These are phyloP conservation scores for Drosophila equinoxialis DNA, from an alignment of 1,140 invertebrate species.

Conservation along the genomic window DNA sequence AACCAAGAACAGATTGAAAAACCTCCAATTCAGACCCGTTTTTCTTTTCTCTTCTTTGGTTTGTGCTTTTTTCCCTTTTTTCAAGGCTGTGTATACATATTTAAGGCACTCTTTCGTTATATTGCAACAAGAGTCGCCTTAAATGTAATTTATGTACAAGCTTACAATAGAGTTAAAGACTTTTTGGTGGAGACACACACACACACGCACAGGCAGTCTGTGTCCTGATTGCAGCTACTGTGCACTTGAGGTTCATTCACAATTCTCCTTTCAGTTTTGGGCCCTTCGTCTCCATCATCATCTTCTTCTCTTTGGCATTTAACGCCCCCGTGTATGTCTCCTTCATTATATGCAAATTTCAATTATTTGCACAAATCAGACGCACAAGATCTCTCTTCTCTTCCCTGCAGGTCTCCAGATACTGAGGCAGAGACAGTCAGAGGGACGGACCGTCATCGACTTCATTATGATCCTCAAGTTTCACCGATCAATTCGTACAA, in stretches of 20 bases:
- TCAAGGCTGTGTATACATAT: conserved; percentile 52
- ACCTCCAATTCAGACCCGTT: conserved; percentile 47
- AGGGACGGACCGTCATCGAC: conserved; percentile 44
- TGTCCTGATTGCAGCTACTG: conserved; percentile 76
- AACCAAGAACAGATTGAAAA: conserved; percentile 38
- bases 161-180: conserved; percentile 61
- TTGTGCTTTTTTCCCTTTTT: conserved; percentile 8
- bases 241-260: conserved; percentile 48
- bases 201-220: conserved; percentile 11
- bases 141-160: conserved; percentile 75
- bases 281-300: not conserved
- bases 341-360: conserved; percentile 81
- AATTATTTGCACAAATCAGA: conserved; percentile 81
- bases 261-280: not conserved
- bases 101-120: conserved; percentile 16
- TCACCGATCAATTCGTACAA: conserved; percentile 42
- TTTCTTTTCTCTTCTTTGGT: conserved; percentile 38
- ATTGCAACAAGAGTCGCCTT: conserved; percentile 56
- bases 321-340: conserved; percentile 43
- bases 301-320: conserved; percentile 21
- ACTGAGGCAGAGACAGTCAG: conserved; percentile 9
- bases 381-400: conserved; percentile 61
- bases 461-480: conserved; percentile 27
- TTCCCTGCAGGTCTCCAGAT: conserved; percentile 41
- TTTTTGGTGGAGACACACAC: not conserved